Base-by-base conservation (phyloP, 2,888 invertebrate species). In the Dasypolia templi region DNA sequence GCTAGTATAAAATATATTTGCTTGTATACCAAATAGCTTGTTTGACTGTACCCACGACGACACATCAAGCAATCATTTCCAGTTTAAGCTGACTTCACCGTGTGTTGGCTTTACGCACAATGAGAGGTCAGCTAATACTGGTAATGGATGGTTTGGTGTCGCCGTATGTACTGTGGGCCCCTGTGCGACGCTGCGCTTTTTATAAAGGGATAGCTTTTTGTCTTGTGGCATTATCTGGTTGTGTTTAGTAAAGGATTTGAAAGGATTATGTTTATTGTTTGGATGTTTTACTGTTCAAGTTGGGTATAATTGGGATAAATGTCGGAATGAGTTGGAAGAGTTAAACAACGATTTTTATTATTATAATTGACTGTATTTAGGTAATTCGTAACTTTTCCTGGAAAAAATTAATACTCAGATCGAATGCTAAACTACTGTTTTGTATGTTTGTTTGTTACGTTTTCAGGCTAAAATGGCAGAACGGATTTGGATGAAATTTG, bases 111-210 rank as follows among this genome's bases (percentile, higher is more conserved):
- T 44, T 32, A 5, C 1, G n/a, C 32, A 17, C 5, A 44, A 19
- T 26, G 44, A 17, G 32, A n/a, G 42, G 42, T 35, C 53, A 12
- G 3, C n/a, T 17, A 32, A 55, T 11, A 44, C 19, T 44, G 19
- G 32, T 0, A 0, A n/a, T 0, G 2, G 17, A n/a, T 53, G 42
- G 51, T 19, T 11, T 32, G n/a, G 32, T 53, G n/a, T 66, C n/a
- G 22, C 12, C 17, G 51, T 65, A 42, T 39, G 29, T 65, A 19
- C 63, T 63, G 22, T 1, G 32, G 19, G 56, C 46, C 29, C 14
- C 51, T 29, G 61, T 42, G 55, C 56, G 70, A 73, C 26, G 65
- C 55, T 85, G 79, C 66, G 72, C 81, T 82, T 86, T 81, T 84
- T 77, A 66, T 75, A 59, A 72, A 64, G 3, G n/a, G n/a, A 69